phyloP scores from a whole-genome alignment of 1,140 invertebrate genomes.

The Coptotermes formosanus region DNA sequence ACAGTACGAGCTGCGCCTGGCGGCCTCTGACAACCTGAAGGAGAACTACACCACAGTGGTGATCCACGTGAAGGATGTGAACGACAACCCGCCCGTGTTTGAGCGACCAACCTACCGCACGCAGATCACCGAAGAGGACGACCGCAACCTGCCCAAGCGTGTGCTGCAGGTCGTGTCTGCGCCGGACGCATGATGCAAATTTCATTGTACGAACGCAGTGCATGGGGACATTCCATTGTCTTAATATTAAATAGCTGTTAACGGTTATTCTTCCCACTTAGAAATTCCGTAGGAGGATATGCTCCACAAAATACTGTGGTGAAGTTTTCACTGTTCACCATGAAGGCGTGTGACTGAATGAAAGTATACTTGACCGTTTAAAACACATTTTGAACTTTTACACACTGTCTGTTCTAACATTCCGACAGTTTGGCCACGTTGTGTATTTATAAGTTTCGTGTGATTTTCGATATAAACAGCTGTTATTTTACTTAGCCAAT shows the following conservation, averaged over 20 bases:
- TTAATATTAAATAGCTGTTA: neutral
- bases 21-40: slow-evolving; percentile 92
- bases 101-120: slow-evolving; percentile 91
- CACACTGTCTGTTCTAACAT: no score
- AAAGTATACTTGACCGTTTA: no score
- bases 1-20: slow-evolving; percentile 89
- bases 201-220: neutral
- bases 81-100: slow-evolving; percentile 87
- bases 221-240: neutral
- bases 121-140: slow-evolving; percentile 94
- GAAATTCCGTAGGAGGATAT: no score
- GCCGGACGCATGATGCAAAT: neutral
- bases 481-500: no score
- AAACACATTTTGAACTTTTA: no score
- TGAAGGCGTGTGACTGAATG: no score
- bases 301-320: no score
- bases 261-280: no score
- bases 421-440: no score
- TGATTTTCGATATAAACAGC: no score
- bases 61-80: slow-evolving; percentile 93
- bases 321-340: no score
- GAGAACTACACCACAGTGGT: slow-evolving; percentile 95
- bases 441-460: no score
- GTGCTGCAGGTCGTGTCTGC: slow-evolving; percentile 69
- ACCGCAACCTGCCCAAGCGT: slow-evolving; percentile 89